Evolutionary conservation across 2,113 vertebrate species (phyloP), one percentile per base, ranked within the genome.

Genomic region (Parotia lawesii): DNA sequence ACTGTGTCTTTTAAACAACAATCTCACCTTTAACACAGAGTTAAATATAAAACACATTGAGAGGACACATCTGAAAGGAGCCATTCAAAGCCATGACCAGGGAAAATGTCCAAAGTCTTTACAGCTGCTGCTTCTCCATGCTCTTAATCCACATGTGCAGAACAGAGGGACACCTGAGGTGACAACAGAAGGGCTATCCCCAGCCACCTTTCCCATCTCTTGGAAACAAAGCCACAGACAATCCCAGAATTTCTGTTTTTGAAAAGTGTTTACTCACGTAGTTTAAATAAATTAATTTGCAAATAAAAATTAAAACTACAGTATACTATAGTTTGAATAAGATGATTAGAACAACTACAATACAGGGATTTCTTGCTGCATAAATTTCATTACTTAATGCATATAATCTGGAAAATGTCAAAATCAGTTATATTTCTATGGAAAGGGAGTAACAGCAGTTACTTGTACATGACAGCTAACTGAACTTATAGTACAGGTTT

Each of bases 231-330:
- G 71, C 85, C 96, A 93, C 92, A 94, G 89, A 96, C 95, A 89
- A 94, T 85, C 93, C 95, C 94, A 92, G 76, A 61, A 64, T 53
- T 78, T 85, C 94, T 95, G 87, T 97, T 98, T 95, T 98, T 97
- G 96, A 96, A 97, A 98, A 98, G 95, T 97, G 96, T 98, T 98
- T 98, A 97, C 97, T 98, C 96, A 95, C 73, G 16, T 96, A 94
- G 86, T 97, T 96, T 96, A 96, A 98, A 98, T 98, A 98, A 98
- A 98, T 98, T 98, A 98, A 96, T 98, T 97, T 97, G 97, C 97
- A 98, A 98, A 98, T 97, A 98, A 98, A 98, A 98, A 98, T 97
- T 97, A 98, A 95, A 96, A 97, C 97, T 98, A 97, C 97, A 97
- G 96, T 97, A 90, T 95, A 94, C 96, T 96, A 98, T 95, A 97